These are phyloP conservation scores for Leucoma salicis DNA, from an alignment of 2,888 invertebrate genomes.

Conservation along the genomic window DNA sequence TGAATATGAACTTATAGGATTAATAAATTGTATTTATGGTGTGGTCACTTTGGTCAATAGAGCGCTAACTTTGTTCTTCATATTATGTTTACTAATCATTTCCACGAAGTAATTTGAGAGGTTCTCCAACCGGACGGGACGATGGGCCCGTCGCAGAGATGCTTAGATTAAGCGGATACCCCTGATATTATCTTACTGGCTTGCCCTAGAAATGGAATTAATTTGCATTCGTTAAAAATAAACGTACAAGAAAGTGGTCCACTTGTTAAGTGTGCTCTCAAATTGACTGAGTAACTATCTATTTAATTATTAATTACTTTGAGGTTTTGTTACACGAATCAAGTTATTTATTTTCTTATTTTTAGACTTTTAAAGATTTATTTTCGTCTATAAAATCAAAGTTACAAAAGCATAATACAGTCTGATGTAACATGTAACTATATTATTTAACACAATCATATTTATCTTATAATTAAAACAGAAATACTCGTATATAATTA, in stretches of 20 bases:
- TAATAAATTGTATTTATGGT: conserved; percentile 37
- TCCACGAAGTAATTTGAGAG: conserved; percentile 48
- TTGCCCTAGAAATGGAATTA: conserved; percentile 61
- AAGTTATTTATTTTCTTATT: too few relatives aligned
- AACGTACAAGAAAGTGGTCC: conserved; percentile 43
- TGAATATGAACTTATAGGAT: too few relatives aligned
- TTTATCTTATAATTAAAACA: too few relatives aligned
- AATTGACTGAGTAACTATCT: conserved; percentile 40
- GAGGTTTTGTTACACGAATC: conserved; percentile 20
- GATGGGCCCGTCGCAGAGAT: conserved; percentile 49
- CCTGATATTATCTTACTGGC: conserved; percentile 56
- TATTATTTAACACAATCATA: too few relatives aligned
- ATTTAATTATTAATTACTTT: conserved; percentile 34
- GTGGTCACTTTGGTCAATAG: conserved; percentile 40
- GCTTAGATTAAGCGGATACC: conserved; percentile 51
- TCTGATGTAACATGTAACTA: too few relatives aligned
- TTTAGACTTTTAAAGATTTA: too few relatives aligned
- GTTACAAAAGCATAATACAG: too few relatives aligned
- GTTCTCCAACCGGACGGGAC: conserved; percentile 35
- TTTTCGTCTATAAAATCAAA: background rate
- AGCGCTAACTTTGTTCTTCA: conserved; percentile 39
- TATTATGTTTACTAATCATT: conserved; percentile 49
- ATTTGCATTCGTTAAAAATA: conserved; percentile 58
- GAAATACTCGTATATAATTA: too few relatives aligned
- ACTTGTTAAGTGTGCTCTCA: conserved; percentile 42